A percentile compares a stretch with the other conserved stretches of the same genome.
Evolutionary conservation across 30 jellyfish, hydroid and myxozoan species (phyloP).

Genomic region (Aurelia aurita complex sp. Pacific): DNA sequence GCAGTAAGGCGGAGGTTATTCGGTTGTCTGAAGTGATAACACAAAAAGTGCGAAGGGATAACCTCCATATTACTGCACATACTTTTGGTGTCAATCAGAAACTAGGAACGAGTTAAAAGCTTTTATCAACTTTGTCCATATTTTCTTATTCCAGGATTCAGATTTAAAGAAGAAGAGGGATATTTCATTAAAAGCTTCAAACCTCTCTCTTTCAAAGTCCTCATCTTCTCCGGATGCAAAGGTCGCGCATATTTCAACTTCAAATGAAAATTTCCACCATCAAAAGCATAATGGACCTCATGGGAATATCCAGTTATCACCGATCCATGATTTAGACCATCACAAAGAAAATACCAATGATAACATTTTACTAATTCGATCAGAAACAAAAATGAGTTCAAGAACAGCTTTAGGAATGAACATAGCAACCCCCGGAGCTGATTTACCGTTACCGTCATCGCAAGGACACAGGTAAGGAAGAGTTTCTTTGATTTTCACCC

Average conservation of each 20-base stretch:
- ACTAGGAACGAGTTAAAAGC: too few species aligned
- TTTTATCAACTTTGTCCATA: too few species aligned
- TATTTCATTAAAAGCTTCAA: conserved; percentile 32
- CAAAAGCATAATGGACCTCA: conserved; percentile 39
- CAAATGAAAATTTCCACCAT: conserved; percentile 32
- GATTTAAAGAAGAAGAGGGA: conserved; percentile 50
- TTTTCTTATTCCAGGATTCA: conserved; percentile 10
- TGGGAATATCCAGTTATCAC: conserved; percentile 56
- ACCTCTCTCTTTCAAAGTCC: conserved; percentile 35
- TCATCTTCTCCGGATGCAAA: conserved; percentile 68
- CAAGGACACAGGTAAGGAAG: conserved; percentile 68
- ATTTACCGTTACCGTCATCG: conserved; percentile 73
- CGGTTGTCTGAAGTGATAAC: too few species aligned
- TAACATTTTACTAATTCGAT: conserved; percentile 36
- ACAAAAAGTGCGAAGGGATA: too few species aligned
- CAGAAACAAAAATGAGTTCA: conserved; percentile 72
- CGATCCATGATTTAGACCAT: conserved; percentile 57
- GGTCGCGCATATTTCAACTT: conserved; percentile 22
- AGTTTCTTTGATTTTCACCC: not conserved
- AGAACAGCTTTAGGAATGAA: conserved; percentile 75
- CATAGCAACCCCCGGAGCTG: conserved; percentile 78
- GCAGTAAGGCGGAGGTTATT: too few species aligned
- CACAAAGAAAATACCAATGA: conserved; percentile 44
- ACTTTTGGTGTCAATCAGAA: too few species aligned
- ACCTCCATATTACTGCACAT: too few species aligned